Conservation (phyloP, 2,888 invertebrate species). For the Pyrgus malvae region DNA sequence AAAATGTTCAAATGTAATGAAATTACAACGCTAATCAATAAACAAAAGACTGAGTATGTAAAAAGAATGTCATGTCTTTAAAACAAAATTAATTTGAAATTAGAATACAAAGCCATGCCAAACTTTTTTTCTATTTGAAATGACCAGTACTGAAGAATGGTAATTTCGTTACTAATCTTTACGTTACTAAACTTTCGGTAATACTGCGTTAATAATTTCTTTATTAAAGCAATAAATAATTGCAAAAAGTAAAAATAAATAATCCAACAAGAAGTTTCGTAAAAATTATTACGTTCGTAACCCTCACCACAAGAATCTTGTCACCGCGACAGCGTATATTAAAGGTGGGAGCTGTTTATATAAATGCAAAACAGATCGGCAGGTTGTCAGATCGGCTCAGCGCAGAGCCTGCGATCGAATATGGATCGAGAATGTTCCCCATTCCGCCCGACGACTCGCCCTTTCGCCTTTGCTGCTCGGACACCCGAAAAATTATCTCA, state of each 20-base stretch:
- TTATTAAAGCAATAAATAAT: too few relatives aligned
- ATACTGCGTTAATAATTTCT: too few relatives aligned
- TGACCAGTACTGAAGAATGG: too few relatives aligned
- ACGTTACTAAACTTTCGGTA: too few relatives aligned
- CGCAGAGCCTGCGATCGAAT: conserved; percentile 77
- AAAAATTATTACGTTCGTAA: conserved; percentile 6
- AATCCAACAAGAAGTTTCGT: not conserved
- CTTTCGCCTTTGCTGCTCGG: conserved; percentile 66
- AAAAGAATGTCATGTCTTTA: too few relatives aligned
- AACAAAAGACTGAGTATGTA: too few relatives aligned
- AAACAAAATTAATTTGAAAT: too few relatives aligned
- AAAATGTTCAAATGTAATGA: too few relatives aligned
- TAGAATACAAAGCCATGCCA: too few relatives aligned
- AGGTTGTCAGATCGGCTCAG: conserved; percentile 80
- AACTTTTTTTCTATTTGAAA: too few relatives aligned
- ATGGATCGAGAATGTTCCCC: conserved; percentile 77
- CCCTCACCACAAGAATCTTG: conserved; percentile 38
- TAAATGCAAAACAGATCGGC: conserved; percentile 81
- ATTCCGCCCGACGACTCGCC: conserved; percentile 62
- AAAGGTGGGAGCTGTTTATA: conserved; percentile 78
- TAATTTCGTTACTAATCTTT: too few relatives aligned
- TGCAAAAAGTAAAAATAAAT: not conserved
- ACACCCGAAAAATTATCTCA: conserved; percentile 76
- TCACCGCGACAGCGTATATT: conserved; percentile 58
- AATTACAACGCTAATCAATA: too few relatives aligned